Conservation (phyloP, 2,888 invertebrate genomes). For the Phoenoteleia sp. region DNA sequence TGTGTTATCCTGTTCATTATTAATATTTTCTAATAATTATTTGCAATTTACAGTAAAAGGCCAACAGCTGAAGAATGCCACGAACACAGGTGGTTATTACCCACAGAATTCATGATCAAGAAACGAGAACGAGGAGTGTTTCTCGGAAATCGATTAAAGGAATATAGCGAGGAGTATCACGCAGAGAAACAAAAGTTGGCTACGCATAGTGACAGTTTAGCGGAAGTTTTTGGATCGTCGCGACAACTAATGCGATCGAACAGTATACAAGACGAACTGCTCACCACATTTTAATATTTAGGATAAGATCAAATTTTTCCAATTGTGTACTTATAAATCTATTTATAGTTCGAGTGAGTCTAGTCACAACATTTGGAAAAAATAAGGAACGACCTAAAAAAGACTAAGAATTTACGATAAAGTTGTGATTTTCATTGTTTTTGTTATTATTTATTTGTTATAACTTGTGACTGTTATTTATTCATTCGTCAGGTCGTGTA, state of each 20-base stretch:
- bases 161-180: constrained; percentile 94
- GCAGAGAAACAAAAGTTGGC: constrained; percentile 89
- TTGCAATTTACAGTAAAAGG: constrained; percentile 93
- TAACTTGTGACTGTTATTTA: constrained; percentile 79
- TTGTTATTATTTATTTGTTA: constrained; percentile 85
- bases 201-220: constrained; percentile 88
- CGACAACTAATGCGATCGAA: constrained; percentile 91
- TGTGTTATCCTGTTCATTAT: too few relatives aligned
- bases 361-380: constrained; percentile 74
- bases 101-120: constrained; percentile 97
- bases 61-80: constrained; percentile 98
- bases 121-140: constrained; percentile 96
- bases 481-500: constrained; percentile 32
- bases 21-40: constrained; percentile 66
- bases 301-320: constrained; percentile 80
- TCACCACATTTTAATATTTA: constrained; percentile 86
- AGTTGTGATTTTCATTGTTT: constrained; percentile 80
- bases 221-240: constrained; percentile 88
- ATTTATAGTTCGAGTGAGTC: constrained; percentile 74
- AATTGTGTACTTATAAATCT: constrained; percentile 80
- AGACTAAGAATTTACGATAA: constrained; percentile 68
- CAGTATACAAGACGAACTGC: constrained; percentile 95
- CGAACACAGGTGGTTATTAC: constrained; percentile 98
- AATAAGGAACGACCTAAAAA: constrained; percentile 40
- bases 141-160: constrained; percentile 94